These are phyloP conservation scores for Phocoena sinus DNA, from an alignment of 2,113 vertebrate genomes.

Conservation along the genomic window DNA sequence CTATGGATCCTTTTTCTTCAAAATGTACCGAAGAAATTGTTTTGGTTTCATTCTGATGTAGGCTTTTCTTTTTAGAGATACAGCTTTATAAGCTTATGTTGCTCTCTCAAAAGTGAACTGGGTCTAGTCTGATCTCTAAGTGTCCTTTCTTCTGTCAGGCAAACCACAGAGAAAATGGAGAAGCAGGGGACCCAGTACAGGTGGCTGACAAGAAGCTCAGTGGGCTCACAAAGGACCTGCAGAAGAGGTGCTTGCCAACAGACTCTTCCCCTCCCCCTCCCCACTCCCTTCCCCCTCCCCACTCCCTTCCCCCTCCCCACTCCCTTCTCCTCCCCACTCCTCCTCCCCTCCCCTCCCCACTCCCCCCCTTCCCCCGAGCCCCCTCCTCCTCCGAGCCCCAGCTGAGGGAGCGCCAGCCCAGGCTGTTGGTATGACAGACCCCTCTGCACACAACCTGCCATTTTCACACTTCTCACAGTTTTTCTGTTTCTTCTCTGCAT, in stretches of 20 bases:
- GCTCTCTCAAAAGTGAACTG: neutral
- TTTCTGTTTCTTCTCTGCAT: neutral
- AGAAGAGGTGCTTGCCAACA: constrained; percentile 63
- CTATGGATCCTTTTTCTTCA: neutral
- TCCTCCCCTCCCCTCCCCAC: fast-evolving
- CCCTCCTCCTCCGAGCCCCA: neutral
- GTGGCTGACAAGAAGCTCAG: constrained; percentile 73
- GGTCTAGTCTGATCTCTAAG: neutral
- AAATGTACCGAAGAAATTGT: neutral
- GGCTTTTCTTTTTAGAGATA: neutral
- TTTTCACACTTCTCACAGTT: neutral
- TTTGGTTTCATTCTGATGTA: neutral
- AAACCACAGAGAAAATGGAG: neutral
- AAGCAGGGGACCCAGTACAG: fast-evolving
- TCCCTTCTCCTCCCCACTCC: neutral
- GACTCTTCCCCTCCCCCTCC: fast-evolving
- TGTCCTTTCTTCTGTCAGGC: constrained; percentile 6
- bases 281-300: fast-evolving
- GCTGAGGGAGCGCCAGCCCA: neutral
- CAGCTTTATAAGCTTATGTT: neutral
- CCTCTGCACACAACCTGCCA: neutral
- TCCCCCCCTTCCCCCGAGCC: too few species aligned
- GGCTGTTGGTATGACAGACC: neutral
- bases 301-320: fast-evolving
- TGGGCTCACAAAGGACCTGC: constrained; percentile 67